phyloP scores from a whole-genome alignment of 2,888 invertebrate species.

The Nomada lathburiana region DNA sequence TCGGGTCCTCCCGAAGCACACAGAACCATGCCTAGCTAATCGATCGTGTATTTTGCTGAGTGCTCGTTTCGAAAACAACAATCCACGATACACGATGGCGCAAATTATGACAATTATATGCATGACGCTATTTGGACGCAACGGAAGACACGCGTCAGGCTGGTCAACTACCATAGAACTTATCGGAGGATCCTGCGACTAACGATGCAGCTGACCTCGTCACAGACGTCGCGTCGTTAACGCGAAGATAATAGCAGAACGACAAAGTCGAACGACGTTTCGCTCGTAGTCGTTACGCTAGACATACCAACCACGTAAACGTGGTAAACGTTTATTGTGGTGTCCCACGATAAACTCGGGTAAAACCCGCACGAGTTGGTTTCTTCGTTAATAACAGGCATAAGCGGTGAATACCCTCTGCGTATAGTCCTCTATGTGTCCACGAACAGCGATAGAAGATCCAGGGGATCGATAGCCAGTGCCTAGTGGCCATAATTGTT shows the following conservation, averaged over 20 bases:
- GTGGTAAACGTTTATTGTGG: neutral
- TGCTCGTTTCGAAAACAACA: no score
- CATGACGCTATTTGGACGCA: no score
- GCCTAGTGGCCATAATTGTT: neutral
- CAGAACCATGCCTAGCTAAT: no score
- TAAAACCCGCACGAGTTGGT: slow-evolving; percentile 36
- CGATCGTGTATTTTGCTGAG: no score
- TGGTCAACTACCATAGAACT: neutral
- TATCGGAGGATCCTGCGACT: neutral
- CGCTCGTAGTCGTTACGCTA: slow-evolving; percentile 20
- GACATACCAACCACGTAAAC: slow-evolving; percentile 60
- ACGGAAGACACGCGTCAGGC: neutral
- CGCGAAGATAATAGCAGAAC: slow-evolving; percentile 24
- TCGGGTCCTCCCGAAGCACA: no score
- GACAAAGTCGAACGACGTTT: neutral
- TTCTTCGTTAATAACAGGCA: slow-evolving; percentile 8
- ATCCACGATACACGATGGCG: no score
- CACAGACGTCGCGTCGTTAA: slow-evolving; percentile 18
- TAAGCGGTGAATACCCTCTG: neutral
- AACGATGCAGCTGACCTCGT: neutral
- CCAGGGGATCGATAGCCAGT: no score
- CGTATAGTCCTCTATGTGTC: no score
- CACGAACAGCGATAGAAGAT: no score
- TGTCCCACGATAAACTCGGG: slow-evolving; percentile 49
- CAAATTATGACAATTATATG: no score